A percentile compares a stretch with the other conserved stretches of the same genome.
phyloP scores from a whole-genome alignment of 2,888 invertebrate genomes.

The Ommatoiulus sabulosus region DNA sequence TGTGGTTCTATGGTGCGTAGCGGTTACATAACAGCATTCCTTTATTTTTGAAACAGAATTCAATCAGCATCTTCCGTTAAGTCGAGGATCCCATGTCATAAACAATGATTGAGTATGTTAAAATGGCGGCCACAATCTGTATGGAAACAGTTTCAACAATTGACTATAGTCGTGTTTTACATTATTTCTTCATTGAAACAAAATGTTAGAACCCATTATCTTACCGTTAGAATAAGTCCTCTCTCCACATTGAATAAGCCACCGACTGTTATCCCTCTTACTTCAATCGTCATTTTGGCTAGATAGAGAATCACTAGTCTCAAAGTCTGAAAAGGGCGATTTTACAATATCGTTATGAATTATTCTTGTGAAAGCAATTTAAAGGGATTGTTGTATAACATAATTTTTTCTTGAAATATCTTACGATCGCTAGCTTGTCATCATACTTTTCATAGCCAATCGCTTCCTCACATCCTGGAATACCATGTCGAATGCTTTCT shows the following conservation, averaged over 20 bases:
- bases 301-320: constrained; percentile 11
- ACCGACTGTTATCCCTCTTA: neutral
- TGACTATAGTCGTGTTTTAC: neutral
- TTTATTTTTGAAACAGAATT: no score
- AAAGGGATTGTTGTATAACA: no score
- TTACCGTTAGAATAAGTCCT: neutral
- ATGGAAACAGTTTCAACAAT: neutral
- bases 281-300: constrained; percentile 24
- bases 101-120: constrained; percentile 15
- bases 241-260: neutral
- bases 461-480: neutral
- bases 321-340: neutral
- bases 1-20: no score
- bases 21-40: no score
- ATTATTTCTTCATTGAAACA: neutral
- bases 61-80: neutral
- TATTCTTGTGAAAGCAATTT: no score
- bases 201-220: neutral
- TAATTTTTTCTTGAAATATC: no score
- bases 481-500: constrained; percentile 21
- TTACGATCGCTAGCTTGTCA: constrained; percentile 13
- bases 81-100: neutral
- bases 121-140: constrained; percentile 20
- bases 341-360: neutral
- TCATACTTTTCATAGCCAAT: neutral